These are phyloP conservation scores for Hystrix brachyura DNA, from an alignment of 2,113 vertebrate genomes.

Conservation along the genomic window DNA sequence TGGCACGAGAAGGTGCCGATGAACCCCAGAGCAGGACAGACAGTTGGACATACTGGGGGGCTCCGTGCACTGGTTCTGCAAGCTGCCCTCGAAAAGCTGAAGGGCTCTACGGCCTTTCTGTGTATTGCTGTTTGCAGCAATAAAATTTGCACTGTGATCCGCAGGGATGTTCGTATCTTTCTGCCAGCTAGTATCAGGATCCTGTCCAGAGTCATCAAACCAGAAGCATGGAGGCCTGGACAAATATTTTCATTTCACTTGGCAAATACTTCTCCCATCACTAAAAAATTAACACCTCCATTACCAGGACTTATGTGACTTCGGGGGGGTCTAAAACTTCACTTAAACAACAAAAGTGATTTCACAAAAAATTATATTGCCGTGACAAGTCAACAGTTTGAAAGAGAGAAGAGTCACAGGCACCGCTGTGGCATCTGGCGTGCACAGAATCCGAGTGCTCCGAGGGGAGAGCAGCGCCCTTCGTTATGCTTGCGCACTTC, in stretches of 20 bases:
- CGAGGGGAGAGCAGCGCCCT: conserved; percentile 5
- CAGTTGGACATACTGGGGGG: conserved; percentile 63
- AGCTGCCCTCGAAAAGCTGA: conserved; percentile 64
- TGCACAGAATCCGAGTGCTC: conserved; percentile 27
- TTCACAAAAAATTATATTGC: conserved; percentile 66
- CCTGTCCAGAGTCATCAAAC: conserved; percentile 66
- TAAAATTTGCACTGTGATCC: conserved; percentile 82
- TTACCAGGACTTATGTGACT: conserved; percentile 65
- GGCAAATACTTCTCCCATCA: conserved; percentile 63
- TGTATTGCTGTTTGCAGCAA: conserved; percentile 66
- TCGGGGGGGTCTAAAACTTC: conserved; percentile 65
- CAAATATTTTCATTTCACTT: conserved; percentile 72
- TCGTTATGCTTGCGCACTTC: conserved; percentile 28
- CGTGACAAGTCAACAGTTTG: conserved; percentile 67
- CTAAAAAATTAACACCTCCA: conserved; percentile 57
- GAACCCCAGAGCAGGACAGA: not conserved
- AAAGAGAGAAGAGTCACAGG: conserved; percentile 35
- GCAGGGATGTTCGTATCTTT: conserved; percentile 42
- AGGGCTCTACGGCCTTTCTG: conserved; percentile 43
- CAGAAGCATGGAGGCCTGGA: conserved; percentile 39
- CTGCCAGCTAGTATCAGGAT: conserved; percentile 61
- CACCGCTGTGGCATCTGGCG: conserved; percentile 60
- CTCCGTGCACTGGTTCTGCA: conserved; percentile 56
- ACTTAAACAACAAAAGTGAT: conserved; percentile 73
- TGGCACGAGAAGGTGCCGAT: conserved; percentile 44